Evolutionary conservation across 64 coral and sea anemone genomes (phyloP).

Genomic region (Montipora cactus): DNA sequence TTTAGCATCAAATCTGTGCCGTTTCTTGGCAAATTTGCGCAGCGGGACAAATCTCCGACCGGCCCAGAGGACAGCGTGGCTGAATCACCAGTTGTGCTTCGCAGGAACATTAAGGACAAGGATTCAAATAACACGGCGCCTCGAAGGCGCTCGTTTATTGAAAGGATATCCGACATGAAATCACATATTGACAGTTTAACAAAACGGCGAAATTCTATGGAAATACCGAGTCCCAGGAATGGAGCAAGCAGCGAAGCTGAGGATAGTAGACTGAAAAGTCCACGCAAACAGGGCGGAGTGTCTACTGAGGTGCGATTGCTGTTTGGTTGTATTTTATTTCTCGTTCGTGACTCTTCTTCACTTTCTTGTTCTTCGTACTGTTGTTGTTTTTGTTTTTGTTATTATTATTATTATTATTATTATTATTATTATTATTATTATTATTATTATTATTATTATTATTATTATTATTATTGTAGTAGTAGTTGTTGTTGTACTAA

Average conservation of each 20-base stretch:
- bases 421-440: too few relatives aligned
- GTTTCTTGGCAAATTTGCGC: constrained; percentile 29
- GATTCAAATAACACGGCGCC: constrained; percentile 61
- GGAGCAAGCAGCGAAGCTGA: background rate
- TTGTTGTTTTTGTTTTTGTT: too few relatives aligned
- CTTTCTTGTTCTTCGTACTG: too few relatives aligned
- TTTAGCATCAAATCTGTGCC: constrained; percentile 46
- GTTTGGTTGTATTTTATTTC: background rate
- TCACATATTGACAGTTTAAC: constrained; percentile 63
- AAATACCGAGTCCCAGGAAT: background rate
- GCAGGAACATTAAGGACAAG: constrained; percentile 44
- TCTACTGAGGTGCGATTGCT: constrained; percentile 1
- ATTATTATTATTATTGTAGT: too few relatives aligned
- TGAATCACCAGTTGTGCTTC: constrained; percentile 36
- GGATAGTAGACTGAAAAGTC: background rate
- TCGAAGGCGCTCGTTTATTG: constrained; percentile 73
- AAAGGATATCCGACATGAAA: constrained; percentile 61
- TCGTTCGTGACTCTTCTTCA: background rate
- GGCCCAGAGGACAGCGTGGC: constrained; percentile 11
- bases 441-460: too few relatives aligned
- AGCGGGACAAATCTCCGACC: constrained; percentile 47
- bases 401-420: too few relatives aligned
- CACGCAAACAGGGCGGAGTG: background rate
- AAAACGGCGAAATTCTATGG: constrained; percentile 59
- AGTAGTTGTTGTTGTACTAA: too few relatives aligned